phyloP scores from a whole-genome alignment of 1,140 invertebrate genomes.

The Copidosoma floridanum region DNA sequence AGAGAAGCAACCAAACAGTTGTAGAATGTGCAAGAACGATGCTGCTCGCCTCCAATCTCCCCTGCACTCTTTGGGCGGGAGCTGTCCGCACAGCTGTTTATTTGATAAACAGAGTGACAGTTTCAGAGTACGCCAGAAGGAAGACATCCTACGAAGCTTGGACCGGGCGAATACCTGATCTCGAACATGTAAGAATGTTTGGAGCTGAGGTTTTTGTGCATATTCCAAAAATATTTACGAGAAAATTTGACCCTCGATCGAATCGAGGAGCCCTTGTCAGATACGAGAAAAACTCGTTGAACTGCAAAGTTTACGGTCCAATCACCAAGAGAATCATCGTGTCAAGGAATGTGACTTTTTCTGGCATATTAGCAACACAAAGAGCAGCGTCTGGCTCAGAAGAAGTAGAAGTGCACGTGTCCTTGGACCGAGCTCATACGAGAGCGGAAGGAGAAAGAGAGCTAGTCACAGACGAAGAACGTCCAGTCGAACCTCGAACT shows the following conservation, averaged over 20 bases:
- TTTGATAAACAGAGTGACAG: background rate
- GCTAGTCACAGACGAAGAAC: too few relatives aligned
- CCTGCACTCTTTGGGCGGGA: background rate
- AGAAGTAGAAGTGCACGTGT: too few relatives aligned
- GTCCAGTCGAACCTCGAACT: too few relatives aligned
- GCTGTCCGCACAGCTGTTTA: background rate
- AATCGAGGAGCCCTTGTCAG: constrained; percentile 3
- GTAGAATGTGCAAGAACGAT: background rate
- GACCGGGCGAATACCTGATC: constrained; percentile 34
- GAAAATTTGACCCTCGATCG: constrained; percentile 19
- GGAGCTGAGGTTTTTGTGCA: constrained; percentile 34
- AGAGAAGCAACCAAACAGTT: background rate
- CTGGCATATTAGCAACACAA: too few relatives aligned
- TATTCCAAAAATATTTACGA: constrained; percentile 13
- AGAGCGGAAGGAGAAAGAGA: too few relatives aligned
- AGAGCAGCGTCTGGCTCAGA: too few relatives aligned
- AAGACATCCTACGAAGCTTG: constrained; percentile 39
- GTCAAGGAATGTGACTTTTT: background rate
- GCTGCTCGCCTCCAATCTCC: too few relatives aligned
- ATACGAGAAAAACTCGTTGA: constrained; percentile 18
- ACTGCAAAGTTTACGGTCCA: constrained; percentile 5
- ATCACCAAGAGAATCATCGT: background rate
- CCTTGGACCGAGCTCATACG: too few relatives aligned
- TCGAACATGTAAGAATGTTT: constrained; percentile 40
- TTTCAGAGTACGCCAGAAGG: background rate